Base-by-base conservation (phyloP, 2,797 vertebrate genomes). In the Falco berigora region DNA sequence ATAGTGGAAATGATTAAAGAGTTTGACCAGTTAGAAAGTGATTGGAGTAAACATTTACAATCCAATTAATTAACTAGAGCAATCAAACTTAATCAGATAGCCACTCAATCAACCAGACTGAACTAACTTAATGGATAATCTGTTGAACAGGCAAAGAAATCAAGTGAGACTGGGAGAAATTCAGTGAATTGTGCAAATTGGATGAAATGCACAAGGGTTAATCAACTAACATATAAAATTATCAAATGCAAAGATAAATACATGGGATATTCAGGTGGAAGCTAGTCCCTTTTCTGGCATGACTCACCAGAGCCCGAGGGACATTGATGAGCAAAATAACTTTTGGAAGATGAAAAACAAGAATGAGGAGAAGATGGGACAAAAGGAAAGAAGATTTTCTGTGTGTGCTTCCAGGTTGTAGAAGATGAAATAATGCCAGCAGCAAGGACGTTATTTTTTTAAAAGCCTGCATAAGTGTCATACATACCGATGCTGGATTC, bases 31-130 rank as follows among this genome's bases (percentile, higher is more conserved):
- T 91, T 94, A 86, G 36, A 73, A 95, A 82, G 56, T 76, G 88
- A 94, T 76, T 91, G 78, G 77, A 89, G 91, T 95, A 95, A 88
- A 94, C 50, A 84, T 91, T 93, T 96, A 78, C 67, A 92, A 90
- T 92, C 53, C 69, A 91, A 58, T 91, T 93, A 92, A 96, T 96
- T 93, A 92, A 86, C 66, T 44, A 30, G 44, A 93, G 63, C 76
- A 64, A 78, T 95, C 87, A 79, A 64, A 72, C 46, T 66, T 91
- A 84, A 94, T 97, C 90, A 92, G 86, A 93, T 80, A 92, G 63
- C 52, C 66, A 71, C 27, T 87, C 87, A 86, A 5, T 93, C 90
- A 96, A 76, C 38, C 32, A 79, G 69, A 84, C 67, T 69, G 66
- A 84, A 81, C 52, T 90, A 88, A 78, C 64, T 91, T 76, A 71